Evolutionary conservation across 2,113 vertebrate genomes (phyloP), one percentile per base, ranked within the genome.

Genomic region (Corydoras maculifer): DNA sequence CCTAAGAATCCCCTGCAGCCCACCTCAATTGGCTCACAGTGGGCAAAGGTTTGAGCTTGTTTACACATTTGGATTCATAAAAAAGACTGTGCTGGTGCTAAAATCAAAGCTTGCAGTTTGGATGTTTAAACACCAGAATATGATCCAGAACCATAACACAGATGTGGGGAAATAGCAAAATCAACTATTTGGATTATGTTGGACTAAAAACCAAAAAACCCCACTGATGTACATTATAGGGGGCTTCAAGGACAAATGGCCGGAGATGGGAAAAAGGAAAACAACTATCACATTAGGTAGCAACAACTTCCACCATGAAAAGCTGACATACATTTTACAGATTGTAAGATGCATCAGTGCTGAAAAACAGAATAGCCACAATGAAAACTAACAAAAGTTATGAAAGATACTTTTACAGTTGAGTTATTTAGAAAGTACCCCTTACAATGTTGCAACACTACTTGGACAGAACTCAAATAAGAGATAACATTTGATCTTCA

Each of bases 181-280:
- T 72, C 70, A 67, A 60, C 63, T 35, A 43, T 66, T 58, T 43
- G 58, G 71, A 61, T 60, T 66, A 71, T 64, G 2, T 18, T 70
- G 54, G 8, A 25, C 9, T 25, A 72, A 65, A 58, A 30, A 68
- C n/a, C 54, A 57, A 53, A 35, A 73, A 67, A 55, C 30, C 3
- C 65, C 49, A 30, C 49, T 15, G 31, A 10, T 67, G 11, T 29
- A 10, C 14, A 11, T 30, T 68, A 62, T 51, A 18, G 31, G n/a
- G 50, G 31, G 9, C 1, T 5, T 73, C 64, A 62, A 35, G 58
- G 49, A 15, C 58, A 62, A 73, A 73, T 67, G 31, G 18, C 64
- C 32, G 15, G 62, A 67, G 58, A 35, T 29, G 8, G 18, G 15
- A 29, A 35, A 66, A 67, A 67, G 29, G n/a, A 62, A 66, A 67